phyloP scores from a whole-genome alignment of 2,888 invertebrate species.

The Melanophora roralis region DNA sequence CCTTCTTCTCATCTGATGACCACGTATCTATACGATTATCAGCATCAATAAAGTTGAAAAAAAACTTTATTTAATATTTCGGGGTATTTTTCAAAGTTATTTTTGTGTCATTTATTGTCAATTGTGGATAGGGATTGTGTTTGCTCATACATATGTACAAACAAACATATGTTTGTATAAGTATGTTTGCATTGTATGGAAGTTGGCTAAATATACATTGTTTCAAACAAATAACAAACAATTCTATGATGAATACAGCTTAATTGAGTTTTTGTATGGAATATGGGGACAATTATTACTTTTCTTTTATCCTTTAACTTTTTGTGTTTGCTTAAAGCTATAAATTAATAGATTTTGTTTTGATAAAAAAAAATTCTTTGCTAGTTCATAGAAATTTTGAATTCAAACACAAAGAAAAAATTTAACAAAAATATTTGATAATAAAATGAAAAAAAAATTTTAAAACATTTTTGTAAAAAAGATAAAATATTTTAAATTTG shows the following conservation, averaged over 20 bases:
- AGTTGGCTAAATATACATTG: constrained; percentile 40
- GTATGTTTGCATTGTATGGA: background rate
- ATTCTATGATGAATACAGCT: constrained; percentile 37
- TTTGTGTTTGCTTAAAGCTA: background rate
- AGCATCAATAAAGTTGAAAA: background rate
- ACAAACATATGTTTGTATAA: background rate
- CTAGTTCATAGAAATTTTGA: too few relatives aligned
- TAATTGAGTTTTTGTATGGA: constrained; percentile 33
- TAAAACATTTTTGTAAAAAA: too few relatives aligned
- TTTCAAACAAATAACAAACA: constrained; percentile 36
- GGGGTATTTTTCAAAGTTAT: constrained; percentile 21
- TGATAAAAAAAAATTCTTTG: background rate
- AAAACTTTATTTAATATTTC: constrained; percentile 2
- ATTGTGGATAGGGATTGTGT: constrained; percentile 14
- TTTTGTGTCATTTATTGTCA: constrained; percentile 47
- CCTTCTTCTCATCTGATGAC: background rate
- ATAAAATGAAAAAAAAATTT: too few relatives aligned
- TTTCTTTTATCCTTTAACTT: background rate
- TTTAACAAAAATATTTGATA: too few relatives aligned
- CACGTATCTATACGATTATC: too few relatives aligned
- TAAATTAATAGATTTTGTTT: constrained; percentile 22
- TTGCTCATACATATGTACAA: background rate
- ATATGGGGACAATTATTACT: background rate
- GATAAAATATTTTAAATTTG: too few relatives aligned
- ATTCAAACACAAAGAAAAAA: too few relatives aligned